A percentile compares a stretch with the other conserved stretches of the same genome.
phyloP scores from a whole-genome alignment of 2,888 invertebrate species.

The Apotomis betuletana region DNA sequence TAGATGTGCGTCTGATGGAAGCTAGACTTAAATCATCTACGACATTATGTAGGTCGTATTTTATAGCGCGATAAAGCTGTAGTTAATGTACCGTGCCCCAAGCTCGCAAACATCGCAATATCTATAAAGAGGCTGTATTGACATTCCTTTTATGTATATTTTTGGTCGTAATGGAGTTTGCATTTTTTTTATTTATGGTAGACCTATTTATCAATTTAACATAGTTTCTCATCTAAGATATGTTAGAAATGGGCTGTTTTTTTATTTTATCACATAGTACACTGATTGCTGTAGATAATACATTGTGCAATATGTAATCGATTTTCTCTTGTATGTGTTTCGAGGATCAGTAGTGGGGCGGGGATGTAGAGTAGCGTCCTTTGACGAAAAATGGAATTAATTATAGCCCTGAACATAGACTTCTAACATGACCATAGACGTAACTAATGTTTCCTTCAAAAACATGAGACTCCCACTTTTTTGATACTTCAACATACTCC shows the following conservation, averaged over 20 bases:
- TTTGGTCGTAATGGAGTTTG: conserved; percentile 50
- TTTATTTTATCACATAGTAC: conserved; percentile 53
- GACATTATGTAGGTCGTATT: conserved; percentile 20
- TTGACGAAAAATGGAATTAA: conserved; percentile 35
- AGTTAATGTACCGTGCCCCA: conserved; percentile 20
- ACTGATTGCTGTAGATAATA: conserved; percentile 61
- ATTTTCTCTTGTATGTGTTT: conserved; percentile 49
- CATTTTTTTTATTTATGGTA: conserved; percentile 67
- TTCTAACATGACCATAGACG: conserved; percentile 34
- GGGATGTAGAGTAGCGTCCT: conserved; percentile 50
- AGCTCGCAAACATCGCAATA: conserved; percentile 45
- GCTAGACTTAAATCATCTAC: conserved; percentile 32
- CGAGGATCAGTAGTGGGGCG: conserved; percentile 51
- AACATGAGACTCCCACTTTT: not conserved
- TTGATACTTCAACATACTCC: not conserved
- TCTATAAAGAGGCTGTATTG: conserved; percentile 56
- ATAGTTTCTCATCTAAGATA: conserved; percentile 64
- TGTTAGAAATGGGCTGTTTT: conserved; percentile 76
- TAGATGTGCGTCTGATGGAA: conserved; percentile 11
- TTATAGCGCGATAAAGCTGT: conserved; percentile 6
- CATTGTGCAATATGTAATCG: conserved; percentile 62
- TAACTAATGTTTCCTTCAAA: conserved; percentile 2
- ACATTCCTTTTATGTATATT: conserved; percentile 73
- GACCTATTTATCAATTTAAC: conserved; percentile 53
- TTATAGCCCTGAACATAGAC: conserved; percentile 60